Evolutionary conservation across 2,888 invertebrate species (phyloP).

Genomic region (Kryphioiulus occultus): DNA sequence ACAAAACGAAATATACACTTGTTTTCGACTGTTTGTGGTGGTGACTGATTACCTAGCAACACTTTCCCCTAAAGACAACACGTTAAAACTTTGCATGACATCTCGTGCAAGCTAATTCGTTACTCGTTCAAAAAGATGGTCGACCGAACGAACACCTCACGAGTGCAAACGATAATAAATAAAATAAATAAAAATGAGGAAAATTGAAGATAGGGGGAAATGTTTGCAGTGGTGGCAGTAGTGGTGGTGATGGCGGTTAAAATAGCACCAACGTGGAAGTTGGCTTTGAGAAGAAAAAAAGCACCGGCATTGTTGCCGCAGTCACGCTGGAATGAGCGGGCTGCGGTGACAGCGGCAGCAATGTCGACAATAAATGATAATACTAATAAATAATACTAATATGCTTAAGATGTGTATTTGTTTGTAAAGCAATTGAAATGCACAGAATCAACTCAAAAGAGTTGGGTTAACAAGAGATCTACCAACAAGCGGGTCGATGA

Average conservation of each 20-base stretch:
- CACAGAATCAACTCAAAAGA: constrained; percentile 48
- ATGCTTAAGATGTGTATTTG: constrained; percentile 48
- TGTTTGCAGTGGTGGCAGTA: constrained; percentile 44
- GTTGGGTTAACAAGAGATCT: constrained; percentile 48
- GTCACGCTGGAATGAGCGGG: not conserved
- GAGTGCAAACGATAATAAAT: constrained; percentile 46
- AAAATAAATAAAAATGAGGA: constrained; percentile 27
- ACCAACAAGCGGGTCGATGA: constrained; percentile 15
- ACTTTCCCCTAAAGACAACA: constrained; percentile 30
- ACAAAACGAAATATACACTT: not conserved
- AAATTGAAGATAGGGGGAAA: constrained; percentile 45
- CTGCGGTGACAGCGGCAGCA: not conserved
- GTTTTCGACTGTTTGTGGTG: not conserved
- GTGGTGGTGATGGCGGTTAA: constrained; percentile 45
- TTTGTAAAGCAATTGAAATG: constrained; percentile 50
- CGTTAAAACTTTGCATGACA: constrained; percentile 31
- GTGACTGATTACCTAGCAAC: not conserved
- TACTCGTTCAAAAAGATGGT: not conserved
- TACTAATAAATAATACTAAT: constrained; percentile 35
- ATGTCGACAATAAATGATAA: constrained; percentile 39
- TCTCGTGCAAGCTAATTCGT: constrained; percentile 24
- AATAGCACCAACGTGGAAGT: constrained; percentile 13
- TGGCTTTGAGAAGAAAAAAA: constrained; percentile 41
- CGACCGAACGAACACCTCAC: constrained; percentile 10
- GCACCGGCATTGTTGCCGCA: not conserved